phyloP scores from a whole-genome alignment of 2,113 vertebrate species.

The Lagopus muta region DNA sequence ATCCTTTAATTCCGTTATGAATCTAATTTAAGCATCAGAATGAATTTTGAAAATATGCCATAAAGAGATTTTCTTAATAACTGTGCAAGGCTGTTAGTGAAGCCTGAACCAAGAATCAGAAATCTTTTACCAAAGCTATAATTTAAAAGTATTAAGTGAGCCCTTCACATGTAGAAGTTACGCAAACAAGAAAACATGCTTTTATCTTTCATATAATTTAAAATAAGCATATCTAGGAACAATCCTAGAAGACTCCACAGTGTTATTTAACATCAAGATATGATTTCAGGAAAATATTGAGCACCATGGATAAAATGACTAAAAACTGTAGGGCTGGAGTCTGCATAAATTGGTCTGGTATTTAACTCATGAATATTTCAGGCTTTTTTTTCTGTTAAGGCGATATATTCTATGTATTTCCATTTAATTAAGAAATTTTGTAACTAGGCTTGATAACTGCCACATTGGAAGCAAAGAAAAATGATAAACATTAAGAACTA shows the following conservation, averaged over 20 bases:
- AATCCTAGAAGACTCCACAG: background rate
- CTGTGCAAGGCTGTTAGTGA: background rate
- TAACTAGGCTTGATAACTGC: conserved; percentile 45
- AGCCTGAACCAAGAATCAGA: background rate
- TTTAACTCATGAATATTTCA: conserved; percentile 27
- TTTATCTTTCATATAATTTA: background rate
- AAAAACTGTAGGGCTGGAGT: background rate
- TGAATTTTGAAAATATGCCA: background rate
- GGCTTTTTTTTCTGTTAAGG: background rate
- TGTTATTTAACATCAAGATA: background rate
- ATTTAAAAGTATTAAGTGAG: background rate
- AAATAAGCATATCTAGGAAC: background rate
- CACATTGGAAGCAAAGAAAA: conserved; percentile 42
- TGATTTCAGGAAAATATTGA: background rate
- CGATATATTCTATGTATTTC: background rate
- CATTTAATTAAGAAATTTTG: conserved; percentile 61
- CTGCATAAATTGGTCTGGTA: background rate
- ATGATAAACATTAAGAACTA: conserved; percentile 65
- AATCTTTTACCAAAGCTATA: background rate
- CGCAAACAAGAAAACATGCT: background rate
- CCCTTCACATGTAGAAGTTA: background rate
- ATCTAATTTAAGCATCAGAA: background rate
- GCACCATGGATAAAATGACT: background rate
- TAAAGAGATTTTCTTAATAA: conserved; percentile 37
- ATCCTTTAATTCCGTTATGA: conserved; percentile 16